These are phyloP conservation scores for Labia minor DNA, from an alignment of 2,888 invertebrate genomes.

Conservation along the genomic window DNA sequence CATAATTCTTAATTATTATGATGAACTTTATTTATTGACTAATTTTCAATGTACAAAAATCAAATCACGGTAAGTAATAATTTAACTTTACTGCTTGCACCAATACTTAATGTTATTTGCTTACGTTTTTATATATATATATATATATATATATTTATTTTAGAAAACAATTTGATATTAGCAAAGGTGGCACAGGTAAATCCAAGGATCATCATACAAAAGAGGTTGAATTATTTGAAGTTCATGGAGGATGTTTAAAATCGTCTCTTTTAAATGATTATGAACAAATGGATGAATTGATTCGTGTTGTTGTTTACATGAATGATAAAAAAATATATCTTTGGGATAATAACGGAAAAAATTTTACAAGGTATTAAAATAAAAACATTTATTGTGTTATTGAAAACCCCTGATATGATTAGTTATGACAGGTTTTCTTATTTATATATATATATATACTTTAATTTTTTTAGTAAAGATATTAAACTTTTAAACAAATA, in stretches of 20 bases:
- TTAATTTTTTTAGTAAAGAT: too few relatives aligned
- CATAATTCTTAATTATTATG: background rate
- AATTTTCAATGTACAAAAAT: background rate
- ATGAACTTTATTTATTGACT: background rate
- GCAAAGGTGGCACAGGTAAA: background rate
- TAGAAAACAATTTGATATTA: background rate
- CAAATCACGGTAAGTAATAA: background rate
- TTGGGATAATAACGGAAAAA: background rate
- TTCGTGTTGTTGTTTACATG: background rate
- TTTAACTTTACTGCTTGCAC: background rate
- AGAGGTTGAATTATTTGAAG: background rate
- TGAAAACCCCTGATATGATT: too few relatives aligned
- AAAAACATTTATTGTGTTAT: too few relatives aligned
- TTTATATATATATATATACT: background rate
- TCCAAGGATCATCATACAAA: background rate
- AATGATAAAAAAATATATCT: background rate
- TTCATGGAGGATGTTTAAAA: background rate
- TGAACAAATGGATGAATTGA: background rate
- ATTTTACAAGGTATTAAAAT: background rate
- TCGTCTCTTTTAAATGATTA: background rate
- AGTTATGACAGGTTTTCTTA: too few relatives aligned
- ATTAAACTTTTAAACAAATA: too few relatives aligned
- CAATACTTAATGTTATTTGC: too few relatives aligned
- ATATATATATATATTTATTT: background rate
- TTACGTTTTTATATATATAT: too few relatives aligned